These are phyloP conservation scores for Choristoneura rosaceana DNA, from an alignment of 2,888 invertebrate species.

Conservation along the genomic window DNA sequence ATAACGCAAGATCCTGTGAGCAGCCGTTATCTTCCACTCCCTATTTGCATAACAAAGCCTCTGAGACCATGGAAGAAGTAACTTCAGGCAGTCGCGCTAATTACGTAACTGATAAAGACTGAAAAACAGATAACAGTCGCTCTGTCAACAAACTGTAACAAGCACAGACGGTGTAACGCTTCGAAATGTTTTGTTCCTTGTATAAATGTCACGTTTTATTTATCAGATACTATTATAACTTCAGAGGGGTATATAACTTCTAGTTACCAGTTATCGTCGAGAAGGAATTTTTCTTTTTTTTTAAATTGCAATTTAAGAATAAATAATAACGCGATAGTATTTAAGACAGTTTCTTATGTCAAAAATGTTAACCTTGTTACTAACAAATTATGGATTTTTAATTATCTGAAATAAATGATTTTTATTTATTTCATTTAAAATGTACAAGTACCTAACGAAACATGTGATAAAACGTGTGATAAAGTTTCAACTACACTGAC, in stretches of 20 bases:
- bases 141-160: conserved; percentile 15
- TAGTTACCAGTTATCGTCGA: no score
- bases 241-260: no score
- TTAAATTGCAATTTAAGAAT: no score
- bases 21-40: neutral
- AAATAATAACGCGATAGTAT: no score
- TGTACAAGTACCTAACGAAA: no score
- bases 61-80: neutral
- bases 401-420: no score
- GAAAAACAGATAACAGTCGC: conserved; percentile 1
- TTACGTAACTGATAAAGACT: conserved; percentile 1
- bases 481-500: neutral
- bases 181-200: neutral
- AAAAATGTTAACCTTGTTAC: no score
- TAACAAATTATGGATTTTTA: no score
- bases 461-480: neutral
- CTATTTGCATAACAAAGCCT: conserved; percentile 7
- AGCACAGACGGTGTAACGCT: conserved; percentile 19
- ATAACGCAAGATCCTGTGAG: neutral
- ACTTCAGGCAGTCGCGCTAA: neutral
- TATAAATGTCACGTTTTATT: neutral
- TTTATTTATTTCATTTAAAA: no score
- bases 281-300: no score
- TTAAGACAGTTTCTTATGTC: no score
- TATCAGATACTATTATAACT: neutral